These are phyloP conservation scores for Hippocampus kuda DNA, from an alignment of 2,797 vertebrate genomes.

Conservation along the genomic window DNA sequence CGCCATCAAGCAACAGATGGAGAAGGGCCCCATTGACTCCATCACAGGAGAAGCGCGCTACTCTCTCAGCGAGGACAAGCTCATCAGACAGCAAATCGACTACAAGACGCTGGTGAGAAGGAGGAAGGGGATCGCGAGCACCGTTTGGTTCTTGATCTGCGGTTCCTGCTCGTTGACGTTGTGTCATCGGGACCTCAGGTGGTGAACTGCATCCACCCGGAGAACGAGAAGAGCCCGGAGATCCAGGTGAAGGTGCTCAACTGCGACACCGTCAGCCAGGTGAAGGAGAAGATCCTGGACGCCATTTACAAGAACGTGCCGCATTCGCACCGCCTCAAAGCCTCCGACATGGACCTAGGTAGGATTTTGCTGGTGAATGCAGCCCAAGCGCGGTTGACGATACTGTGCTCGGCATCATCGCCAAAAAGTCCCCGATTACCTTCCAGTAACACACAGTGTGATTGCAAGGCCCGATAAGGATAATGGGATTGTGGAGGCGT, in stretches of 20 bases:
- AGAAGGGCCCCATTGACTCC: slow-evolving; percentile 94
- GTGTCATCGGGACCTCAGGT: slow-evolving; percentile 63
- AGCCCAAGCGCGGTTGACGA: not conserved
- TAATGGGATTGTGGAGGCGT: slow-evolving; percentile 1
- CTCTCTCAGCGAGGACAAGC: slow-evolving; percentile 95
- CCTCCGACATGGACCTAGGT: slow-evolving; percentile 96
- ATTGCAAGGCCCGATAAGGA: not conserved
- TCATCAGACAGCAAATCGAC: slow-evolving; percentile 97
- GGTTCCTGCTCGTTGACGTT: no score
- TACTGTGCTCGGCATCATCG: not conserved
- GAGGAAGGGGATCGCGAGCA: not conserved
- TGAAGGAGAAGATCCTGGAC: slow-evolving; percentile 96
- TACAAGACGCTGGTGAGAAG: slow-evolving; percentile 92
- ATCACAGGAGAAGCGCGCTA: slow-evolving; percentile 96
- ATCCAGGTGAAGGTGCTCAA: slow-evolving; percentile 93
- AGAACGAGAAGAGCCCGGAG: slow-evolving; percentile 88
- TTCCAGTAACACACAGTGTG: not conserved
- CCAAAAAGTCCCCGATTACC: not conserved
- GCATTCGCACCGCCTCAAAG: slow-evolving; percentile 89
- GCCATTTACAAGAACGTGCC: slow-evolving; percentile 97
- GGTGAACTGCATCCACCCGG: slow-evolving; percentile 90
- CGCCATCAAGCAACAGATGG: slow-evolving; percentile 99
- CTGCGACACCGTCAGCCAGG: slow-evolving; percentile 94
- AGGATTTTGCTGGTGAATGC: slow-evolving; percentile 7
- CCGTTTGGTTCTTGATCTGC: not conserved